Percentiles rank a stretch among this genome's conserved stretches.
These are phyloP conservation scores for Macrostomum cliftonense DNA, from an alignment of 2,888 invertebrate species.

Conservation along the genomic window DNA sequence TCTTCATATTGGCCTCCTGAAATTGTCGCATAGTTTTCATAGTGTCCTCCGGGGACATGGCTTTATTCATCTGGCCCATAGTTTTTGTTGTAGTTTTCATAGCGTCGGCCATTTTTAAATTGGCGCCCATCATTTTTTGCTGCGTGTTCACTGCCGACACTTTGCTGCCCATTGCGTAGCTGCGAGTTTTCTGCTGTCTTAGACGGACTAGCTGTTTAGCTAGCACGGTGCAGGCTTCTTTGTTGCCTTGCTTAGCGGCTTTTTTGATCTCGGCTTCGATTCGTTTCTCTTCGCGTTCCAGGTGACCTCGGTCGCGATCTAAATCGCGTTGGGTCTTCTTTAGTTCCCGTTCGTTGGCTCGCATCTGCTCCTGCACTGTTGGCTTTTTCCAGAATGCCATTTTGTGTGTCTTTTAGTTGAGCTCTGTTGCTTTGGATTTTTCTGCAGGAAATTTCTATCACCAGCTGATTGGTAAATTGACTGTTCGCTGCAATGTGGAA, in stretches of 20 bases:
- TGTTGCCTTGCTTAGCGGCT: slow-evolving; percentile 66
- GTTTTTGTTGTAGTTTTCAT: slow-evolving; percentile 69
- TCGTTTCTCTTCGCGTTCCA: slow-evolving; percentile 75
- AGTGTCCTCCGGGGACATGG: slow-evolving; percentile 65
- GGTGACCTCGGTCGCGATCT: slow-evolving; percentile 56
- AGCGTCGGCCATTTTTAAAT: slow-evolving; percentile 62
- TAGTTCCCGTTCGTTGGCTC: slow-evolving; percentile 59
- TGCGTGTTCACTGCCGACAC: slow-evolving; percentile 58
- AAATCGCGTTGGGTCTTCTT: slow-evolving; percentile 62
- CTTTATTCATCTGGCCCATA: slow-evolving; percentile 67
- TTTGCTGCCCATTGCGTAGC: slow-evolving; percentile 62
- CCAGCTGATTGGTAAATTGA: too few species aligned
- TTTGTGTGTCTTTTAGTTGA: slow-evolving; percentile 11
- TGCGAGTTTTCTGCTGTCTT: slow-evolving; percentile 65
- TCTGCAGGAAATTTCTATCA: too few species aligned
- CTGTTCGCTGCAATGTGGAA: too few species aligned
- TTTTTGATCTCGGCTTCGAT: slow-evolving; percentile 71
- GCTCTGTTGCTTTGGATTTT: too few species aligned
- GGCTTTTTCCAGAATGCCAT: slow-evolving; percentile 28
- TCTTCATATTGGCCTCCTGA: slow-evolving; percentile 60
- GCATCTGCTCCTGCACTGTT: slow-evolving; percentile 50
- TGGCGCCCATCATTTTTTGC: slow-evolving; percentile 71
- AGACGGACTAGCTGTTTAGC: slow-evolving; percentile 73
- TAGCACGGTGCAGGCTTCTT: slow-evolving; percentile 49
- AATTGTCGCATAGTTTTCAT: slow-evolving; percentile 65